Evolutionary conservation across 37 sponge, comb jelly and placozoan species (phyloP).

Genomic region (Aplysina aerophoba): DNA sequence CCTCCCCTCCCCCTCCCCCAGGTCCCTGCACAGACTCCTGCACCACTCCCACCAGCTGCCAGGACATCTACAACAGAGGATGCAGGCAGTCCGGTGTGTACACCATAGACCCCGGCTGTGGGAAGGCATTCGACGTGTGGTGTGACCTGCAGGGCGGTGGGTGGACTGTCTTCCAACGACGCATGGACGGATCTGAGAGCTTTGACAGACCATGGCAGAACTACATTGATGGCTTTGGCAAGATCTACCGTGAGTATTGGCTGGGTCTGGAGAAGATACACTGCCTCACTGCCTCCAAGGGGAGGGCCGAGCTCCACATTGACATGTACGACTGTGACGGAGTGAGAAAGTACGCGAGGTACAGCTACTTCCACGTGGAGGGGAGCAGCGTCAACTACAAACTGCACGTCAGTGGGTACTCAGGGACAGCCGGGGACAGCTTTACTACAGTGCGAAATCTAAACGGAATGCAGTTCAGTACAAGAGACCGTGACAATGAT

Average conservation of each 20-base stretch:
- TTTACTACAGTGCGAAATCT: not conserved
- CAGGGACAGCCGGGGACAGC: not conserved
- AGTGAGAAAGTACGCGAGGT: not conserved
- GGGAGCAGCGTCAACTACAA: conserved; percentile 13
- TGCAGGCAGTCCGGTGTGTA: conserved; percentile 15
- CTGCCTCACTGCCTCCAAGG: conserved; percentile 7
- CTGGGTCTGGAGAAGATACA: conserved; percentile 35
- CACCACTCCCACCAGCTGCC: conserved; percentile 3
- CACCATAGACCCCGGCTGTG: conserved; percentile 36
- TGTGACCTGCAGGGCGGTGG: conserved; percentile 34
- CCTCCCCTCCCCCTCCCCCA: too few species aligned
- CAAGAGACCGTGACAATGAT: conserved; percentile 5
- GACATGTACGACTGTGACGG: conserved; percentile 24
- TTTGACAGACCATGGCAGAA: not conserved
- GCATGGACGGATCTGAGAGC: conserved; percentile 28
- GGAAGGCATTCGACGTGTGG: conserved; percentile 15
- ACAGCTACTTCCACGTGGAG: conserved; percentile 15
- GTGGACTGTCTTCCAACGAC: conserved; percentile 37
- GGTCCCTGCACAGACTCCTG: too few species aligned
- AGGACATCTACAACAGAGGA: not conserved
- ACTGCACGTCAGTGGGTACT: conserved; percentile 16
- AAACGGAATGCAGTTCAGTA: conserved; percentile 22
- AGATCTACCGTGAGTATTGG: conserved; percentile 11
- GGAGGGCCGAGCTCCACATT: conserved; percentile 6
- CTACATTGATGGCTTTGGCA: conserved; percentile 29